Conservation (phyloP, 2,113 vertebrate genomes). For the Anarhynchus alexandrinus region DNA sequence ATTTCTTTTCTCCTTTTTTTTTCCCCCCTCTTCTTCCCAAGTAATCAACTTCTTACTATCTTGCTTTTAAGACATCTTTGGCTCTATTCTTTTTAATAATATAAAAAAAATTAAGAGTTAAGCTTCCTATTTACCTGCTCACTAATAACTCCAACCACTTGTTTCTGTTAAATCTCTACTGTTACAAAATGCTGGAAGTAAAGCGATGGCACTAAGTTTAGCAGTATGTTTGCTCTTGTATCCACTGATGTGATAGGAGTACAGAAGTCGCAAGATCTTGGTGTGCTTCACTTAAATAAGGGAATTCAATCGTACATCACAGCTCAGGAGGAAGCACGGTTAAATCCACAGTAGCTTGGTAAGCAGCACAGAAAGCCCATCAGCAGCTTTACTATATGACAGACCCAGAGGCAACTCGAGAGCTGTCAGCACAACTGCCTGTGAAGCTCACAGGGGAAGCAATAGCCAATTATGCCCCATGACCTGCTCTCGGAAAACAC, state of each 20-base stretch:
- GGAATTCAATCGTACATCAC: conserved; percentile 17
- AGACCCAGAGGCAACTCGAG: conserved; percentile 52
- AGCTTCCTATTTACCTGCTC: not conserved
- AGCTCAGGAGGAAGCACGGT: not conserved
- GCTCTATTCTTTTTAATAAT: not conserved
- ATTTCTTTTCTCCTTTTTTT: not conserved
- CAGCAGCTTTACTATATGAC: conserved; percentile 44
- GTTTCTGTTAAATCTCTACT: not conserved
- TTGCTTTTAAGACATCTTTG: not conserved
- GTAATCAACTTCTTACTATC: not conserved
- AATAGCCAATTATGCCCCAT: conserved; percentile 28
- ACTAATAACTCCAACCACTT: not conserved
- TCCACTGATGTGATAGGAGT: not conserved
- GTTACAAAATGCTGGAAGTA: not conserved
- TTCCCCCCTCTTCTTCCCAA: not conserved
- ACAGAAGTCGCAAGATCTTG: not conserved
- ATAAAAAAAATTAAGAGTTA: not conserved
- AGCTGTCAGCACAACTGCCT: conserved; percentile 19
- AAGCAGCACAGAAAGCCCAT: conserved; percentile 31
- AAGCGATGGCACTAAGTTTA: not conserved
- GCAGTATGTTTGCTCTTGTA: not conserved
- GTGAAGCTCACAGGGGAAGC: conserved; percentile 43
- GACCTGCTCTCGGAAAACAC: not conserved
- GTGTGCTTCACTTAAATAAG: not conserved
- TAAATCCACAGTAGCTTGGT: conserved; percentile 17